Base-by-base conservation (phyloP, 2,797 vertebrate genomes). In the Acanthopagrus latus region DNA sequence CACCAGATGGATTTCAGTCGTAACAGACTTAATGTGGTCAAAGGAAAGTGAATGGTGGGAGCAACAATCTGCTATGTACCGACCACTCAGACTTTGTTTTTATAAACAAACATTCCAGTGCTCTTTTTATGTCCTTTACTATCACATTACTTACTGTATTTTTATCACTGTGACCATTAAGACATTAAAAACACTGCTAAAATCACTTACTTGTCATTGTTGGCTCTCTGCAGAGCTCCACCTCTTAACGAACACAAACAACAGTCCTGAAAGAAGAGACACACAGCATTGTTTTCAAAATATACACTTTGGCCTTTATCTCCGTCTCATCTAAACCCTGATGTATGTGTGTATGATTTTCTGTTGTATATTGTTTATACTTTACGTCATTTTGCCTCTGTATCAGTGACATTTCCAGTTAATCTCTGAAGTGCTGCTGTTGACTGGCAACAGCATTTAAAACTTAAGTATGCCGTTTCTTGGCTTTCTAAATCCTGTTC, bases 201-300 rank as follows among this genome's bases (percentile, higher is more conserved):
- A 5, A n/a, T 7, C 43, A 95, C 96, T 94, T 92, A 99, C 98
- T 98, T 97, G 92, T 98, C 95, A 65, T 97, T 97, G 80, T 99
- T 99, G 78, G 98, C 97, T 92, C 95, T 97, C 92, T 99, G 98
- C 74, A 99, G 91, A 0, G 98, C 98, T 70, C 98, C 98, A 57
- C 98, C 98, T 88, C 98, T 95, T 74, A 99, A 90, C 0, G 97
- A 97, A 88, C 98, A 99, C 82, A 99, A 95, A 88, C 97, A 99
- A 91, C 98, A 99, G 88, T 98, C 97, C 98, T 99, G 86, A 20
- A 68, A 76, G 48, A 76, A 55, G 41, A 80, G 58, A 76, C 29
- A 87, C 3, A 77, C 3, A 77, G 47, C 50, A 23, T 50, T 12
- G 20, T 29, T n/a, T 18, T 6, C 4, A 27, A 63, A 33, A 51